Evolutionary conservation across 2,888 invertebrate species (phyloP).

Genomic region (Nomada ruficornis): DNA sequence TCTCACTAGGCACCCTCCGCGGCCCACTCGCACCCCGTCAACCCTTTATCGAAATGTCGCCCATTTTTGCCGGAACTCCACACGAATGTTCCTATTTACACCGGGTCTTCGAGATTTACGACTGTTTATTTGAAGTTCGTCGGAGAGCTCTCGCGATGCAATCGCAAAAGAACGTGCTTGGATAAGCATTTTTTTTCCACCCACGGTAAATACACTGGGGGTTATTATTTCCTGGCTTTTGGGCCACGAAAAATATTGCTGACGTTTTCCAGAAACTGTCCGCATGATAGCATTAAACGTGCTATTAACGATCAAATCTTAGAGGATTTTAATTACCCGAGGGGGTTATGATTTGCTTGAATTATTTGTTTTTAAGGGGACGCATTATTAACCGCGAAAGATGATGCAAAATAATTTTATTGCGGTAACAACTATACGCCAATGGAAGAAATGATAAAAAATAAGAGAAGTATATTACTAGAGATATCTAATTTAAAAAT

Average conservation of each 20-base stretch:
- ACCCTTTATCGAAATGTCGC: constrained; percentile 34
- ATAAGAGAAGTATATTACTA: no score
- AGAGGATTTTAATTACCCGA: no score
- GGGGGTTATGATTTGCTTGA: no score
- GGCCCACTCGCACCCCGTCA: not conserved
- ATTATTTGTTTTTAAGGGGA: no score
- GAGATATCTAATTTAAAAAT: no score
- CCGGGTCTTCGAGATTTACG: constrained; percentile 56
- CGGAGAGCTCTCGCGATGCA: constrained; percentile 18
- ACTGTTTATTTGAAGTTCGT: constrained; percentile 53
- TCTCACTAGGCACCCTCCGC: not conserved
- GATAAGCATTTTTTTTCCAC: constrained; percentile 26
- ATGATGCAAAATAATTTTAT: no score
- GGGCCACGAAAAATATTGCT: constrained; percentile 12
- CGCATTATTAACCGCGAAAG: no score
- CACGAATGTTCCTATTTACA: constrained; percentile 55
- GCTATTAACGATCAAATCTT: no score
- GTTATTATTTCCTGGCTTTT: constrained; percentile 18
- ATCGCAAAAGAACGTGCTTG: constrained; percentile 31
- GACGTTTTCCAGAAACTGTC: not conserved
- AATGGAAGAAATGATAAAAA: no score
- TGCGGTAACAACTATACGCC: no score
- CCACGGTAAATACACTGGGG: constrained; percentile 7
- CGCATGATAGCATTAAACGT: not conserved
- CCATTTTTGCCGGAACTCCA: constrained; percentile 47